Conservation (phyloP, 2,888 invertebrate species). For the Temnothorax rugatulus region DNA sequence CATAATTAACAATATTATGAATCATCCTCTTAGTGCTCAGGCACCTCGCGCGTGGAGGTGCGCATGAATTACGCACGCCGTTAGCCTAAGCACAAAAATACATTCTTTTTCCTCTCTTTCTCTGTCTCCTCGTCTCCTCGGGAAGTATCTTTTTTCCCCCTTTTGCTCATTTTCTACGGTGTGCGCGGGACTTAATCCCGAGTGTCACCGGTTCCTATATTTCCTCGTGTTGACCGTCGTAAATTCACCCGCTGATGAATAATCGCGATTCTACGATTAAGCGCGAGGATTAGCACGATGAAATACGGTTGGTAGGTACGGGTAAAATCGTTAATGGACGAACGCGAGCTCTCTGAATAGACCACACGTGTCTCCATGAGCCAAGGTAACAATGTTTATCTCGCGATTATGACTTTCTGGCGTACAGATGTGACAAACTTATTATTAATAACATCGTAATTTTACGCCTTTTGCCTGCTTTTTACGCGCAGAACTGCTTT, state of each 20-base stretch:
- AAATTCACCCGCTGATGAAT: slow-evolving; percentile 49
- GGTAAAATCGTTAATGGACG: slow-evolving; percentile 44
- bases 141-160: slow-evolving; percentile 4
- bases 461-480: slow-evolving; percentile 12
- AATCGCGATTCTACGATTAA: slow-evolving; percentile 42
- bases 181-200: slow-evolving; percentile 47
- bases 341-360: slow-evolving; percentile 35
- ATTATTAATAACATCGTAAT: slow-evolving; percentile 40
- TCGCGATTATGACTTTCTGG: slow-evolving; percentile 25
- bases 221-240: slow-evolving; percentile 52
- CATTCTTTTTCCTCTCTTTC: slow-evolving; percentile 6
- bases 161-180: slow-evolving; percentile 37
- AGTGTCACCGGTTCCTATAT: slow-evolving; percentile 50
- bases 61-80: slow-evolving; percentile 49
- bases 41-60: slow-evolving; percentile 25
- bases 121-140: slow-evolving; percentile 1
- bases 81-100: slow-evolving; percentile 38
- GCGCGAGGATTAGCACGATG: slow-evolving; percentile 51
- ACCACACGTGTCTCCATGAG: slow-evolving; percentile 41
- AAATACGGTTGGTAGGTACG: slow-evolving; percentile 38
- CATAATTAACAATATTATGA: slow-evolving; percentile 73
- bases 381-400: slow-evolving; percentile 50
- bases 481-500: neutral
- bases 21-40: slow-evolving; percentile 66
- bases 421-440: slow-evolving; percentile 36